Conservation (phyloP, 2,113 vertebrate species). For the Aphelocoma coerulescens region DNA sequence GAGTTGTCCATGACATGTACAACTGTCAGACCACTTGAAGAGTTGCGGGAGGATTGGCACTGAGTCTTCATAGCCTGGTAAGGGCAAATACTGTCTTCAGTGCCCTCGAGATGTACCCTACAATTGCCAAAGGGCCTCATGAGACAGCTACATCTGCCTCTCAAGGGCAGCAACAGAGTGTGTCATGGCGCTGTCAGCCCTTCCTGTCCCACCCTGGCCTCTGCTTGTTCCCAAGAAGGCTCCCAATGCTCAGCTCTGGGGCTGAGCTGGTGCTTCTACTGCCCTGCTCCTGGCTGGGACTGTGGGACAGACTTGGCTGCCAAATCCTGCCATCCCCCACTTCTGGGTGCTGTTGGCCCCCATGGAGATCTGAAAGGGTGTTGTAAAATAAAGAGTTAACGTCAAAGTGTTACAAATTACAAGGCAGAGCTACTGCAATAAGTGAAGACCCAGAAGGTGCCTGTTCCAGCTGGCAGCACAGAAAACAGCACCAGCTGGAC, state of each 20-base stretch:
- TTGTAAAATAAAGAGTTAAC: background rate
- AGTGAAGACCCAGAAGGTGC: background rate
- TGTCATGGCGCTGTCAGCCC: background rate
- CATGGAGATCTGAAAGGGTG: background rate
- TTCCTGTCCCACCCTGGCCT: background rate
- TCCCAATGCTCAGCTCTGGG: background rate
- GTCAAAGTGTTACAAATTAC: background rate
- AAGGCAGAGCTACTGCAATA: background rate
- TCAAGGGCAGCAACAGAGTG: background rate
- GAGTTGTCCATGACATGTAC: background rate
- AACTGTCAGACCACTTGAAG: background rate
- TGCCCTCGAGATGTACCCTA: background rate
- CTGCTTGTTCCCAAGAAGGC: no score
- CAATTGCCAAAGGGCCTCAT: background rate
- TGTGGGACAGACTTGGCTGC: background rate
- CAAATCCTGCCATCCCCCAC: fast-evolving
- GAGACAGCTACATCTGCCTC: background rate
- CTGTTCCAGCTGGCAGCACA: background rate
- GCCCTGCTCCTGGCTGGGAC: background rate
- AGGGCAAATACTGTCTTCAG: background rate
- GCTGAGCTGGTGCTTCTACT: background rate
- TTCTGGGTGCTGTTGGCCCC: background rate
- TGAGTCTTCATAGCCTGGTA: background rate
- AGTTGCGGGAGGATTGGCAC: background rate
- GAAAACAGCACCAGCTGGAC: background rate